Percentiles rank a stretch among this genome's conserved stretches.
These are phyloP conservation scores for Jaculus jaculus DNA, from an alignment of 2,113 vertebrate genomes.

Conservation along the genomic window DNA sequence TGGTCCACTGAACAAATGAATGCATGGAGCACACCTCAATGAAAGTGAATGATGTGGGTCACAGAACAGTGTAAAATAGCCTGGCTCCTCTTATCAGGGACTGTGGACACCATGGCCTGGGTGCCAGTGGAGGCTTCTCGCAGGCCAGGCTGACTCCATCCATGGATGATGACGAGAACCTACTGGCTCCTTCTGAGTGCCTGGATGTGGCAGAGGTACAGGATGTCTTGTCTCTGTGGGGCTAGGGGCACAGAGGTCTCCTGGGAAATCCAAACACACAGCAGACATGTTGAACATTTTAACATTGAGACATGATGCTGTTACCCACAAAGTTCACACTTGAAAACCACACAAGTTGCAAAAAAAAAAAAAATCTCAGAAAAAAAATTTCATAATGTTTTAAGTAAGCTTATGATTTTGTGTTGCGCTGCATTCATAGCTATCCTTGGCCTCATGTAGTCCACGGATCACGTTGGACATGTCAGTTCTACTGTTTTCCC, in stretches of 20 bases:
- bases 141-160: background rate
- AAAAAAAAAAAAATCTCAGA: too few species aligned
- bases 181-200: background rate
- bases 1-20: fast-evolving
- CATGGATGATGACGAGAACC: background rate
- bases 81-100: background rate
- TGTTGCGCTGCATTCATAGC: too few species aligned
- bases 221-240: background rate
- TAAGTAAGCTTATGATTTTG: too few species aligned
- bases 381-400: too few species aligned
- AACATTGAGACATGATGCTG: too few species aligned
- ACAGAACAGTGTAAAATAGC: background rate
- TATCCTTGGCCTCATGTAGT: too few species aligned
- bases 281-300: too few species aligned
- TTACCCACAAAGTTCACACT: too few species aligned
- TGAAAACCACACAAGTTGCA: too few species aligned
- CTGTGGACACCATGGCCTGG: background rate
- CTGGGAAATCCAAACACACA: background rate
- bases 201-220: background rate
- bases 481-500: background rate
- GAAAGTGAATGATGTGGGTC: fast-evolving
- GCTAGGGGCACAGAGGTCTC: too few species aligned
- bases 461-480: too few species aligned
- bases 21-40: fast-evolving
- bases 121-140: background rate